phyloP scores from a whole-genome alignment of 1,140 invertebrate species.

The Sitodiplosis mosellana region DNA sequence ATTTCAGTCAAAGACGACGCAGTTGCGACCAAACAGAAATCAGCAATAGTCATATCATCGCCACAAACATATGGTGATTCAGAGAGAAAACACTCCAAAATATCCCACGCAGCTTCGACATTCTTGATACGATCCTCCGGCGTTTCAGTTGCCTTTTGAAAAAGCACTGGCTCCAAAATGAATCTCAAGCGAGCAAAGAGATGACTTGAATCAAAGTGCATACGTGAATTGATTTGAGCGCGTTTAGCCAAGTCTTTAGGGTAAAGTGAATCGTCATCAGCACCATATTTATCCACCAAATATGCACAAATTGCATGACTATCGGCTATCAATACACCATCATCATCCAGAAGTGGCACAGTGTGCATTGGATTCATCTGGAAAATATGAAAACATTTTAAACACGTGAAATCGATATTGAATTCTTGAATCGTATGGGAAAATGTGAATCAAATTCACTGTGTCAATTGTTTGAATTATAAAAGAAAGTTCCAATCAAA shows the following conservation, averaged over 20 bases:
- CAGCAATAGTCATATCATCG: constrained; percentile 28
- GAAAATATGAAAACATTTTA: constrained; percentile 22
- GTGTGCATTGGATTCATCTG: constrained; percentile 34
- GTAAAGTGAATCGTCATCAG: constrained; percentile 31
- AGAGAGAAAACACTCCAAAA: constrained; percentile 29
- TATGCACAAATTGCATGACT: constrained; percentile 37
- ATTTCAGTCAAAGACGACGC: constrained; percentile 21
- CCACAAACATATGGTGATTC: constrained; percentile 24
- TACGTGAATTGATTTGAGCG: constrained; percentile 31
- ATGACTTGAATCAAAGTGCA: constrained; percentile 41
- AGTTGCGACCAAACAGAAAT: constrained; percentile 32
- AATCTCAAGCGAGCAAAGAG: constrained; percentile 37
- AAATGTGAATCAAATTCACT: too few species aligned
- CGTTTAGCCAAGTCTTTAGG: constrained; percentile 31
- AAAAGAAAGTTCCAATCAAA: too few species aligned
- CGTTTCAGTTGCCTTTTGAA: constrained; percentile 9
- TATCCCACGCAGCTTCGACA: constrained; percentile 28
- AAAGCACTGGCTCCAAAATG: constrained; percentile 20
- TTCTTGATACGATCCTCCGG: constrained; percentile 14
- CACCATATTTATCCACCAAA: constrained; percentile 33
- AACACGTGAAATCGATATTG: too few species aligned
- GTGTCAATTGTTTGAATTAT: too few species aligned
- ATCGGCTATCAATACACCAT: constrained; percentile 33
- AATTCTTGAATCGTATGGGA: too few species aligned
- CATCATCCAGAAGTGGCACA: constrained; percentile 34